These are phyloP conservation scores for Erannis defoliaria DNA, from an alignment of 2,888 invertebrate genomes.

Conservation along the genomic window DNA sequence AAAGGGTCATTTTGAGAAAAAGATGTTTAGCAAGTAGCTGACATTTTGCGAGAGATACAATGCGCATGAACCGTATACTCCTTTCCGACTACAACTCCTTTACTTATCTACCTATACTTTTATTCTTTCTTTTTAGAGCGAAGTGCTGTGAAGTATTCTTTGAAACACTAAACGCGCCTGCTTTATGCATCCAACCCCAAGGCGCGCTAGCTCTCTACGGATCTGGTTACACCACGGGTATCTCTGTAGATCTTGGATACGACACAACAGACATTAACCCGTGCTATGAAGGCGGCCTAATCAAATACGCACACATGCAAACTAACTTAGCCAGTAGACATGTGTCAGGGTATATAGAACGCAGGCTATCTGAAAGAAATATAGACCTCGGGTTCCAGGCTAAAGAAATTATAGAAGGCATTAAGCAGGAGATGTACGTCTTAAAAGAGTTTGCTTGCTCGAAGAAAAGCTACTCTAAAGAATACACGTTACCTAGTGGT, in stretches of 20 bases:
- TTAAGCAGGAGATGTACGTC: conserved; percentile 58
- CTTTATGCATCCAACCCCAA: conserved; percentile 69
- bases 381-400: conserved; percentile 48
- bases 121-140: conserved; percentile 52
- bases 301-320: conserved; percentile 65
- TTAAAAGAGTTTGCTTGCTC: conserved; percentile 49
- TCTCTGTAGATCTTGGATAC: conserved; percentile 73
- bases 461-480: conserved; percentile 44
- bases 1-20: no score
- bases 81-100: no score
- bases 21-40: no score
- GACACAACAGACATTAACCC: conserved; percentile 64
- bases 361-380: conserved; percentile 51
- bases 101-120: no score
- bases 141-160: conserved; percentile 76
- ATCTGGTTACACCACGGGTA: conserved; percentile 69
- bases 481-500: conserved; percentile 59
- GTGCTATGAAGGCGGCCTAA: conserved; percentile 69
- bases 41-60: no score
- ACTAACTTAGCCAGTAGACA: conserved; percentile 62
- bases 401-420: conserved; percentile 52
- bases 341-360: conserved; percentile 55
- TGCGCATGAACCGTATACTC: no score
- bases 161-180: conserved; percentile 71
- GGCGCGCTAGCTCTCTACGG: conserved; percentile 69